Evolutionary conservation across 2,888 invertebrate species (phyloP), one percentile per base, ranked within the genome.

Genomic region (Strigamia crassipes): DNA sequence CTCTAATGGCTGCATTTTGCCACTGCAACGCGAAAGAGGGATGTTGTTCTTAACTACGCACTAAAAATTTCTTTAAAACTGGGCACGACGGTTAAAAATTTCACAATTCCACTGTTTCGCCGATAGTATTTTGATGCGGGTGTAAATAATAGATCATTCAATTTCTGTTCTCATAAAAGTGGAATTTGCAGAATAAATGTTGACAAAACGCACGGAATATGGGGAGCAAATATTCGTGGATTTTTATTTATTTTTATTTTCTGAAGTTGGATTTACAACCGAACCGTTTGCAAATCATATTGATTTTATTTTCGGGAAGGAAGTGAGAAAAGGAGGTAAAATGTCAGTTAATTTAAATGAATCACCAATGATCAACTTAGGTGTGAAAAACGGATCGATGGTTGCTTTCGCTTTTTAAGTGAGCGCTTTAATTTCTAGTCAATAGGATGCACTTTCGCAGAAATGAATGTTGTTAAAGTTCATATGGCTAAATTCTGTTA

Each of bases 381-480:
- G 31, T 73, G 73, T 73, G 73, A 73, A 73, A 73, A 73, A 27
- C 73, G 73, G 73, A 73, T 73, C 73, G 73, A 73, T 73, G 31
- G 23, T 31, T 73, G 31, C 73, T 73, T 73, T 73, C 27, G 73
- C 27, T 73, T 73, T 73, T 73, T 31, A 73, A 12, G 73, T 31
- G 73, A 27, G 31, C 31, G 5, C 31, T 27, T 73, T 15, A 73
- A 27, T 73, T 73, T 31, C 27, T 12, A 73, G 73, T 73, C 73
- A 73, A 73, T 73, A 31, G 73, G 73, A 31, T 27, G 31, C 31
- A 31, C 23, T 18, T 61, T 61, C 61, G 21, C 4, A 51, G 18
- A 15, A 61, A 21, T n/a, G 12, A 61, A 21, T n/a, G 12, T 27
- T 73, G 12, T 27, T 73, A 73, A 73, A 73, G 23, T 27, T 38